phyloP scores from a whole-genome alignment of 2,797 vertebrate species.

The Ctenochaetus hawaiiensis region DNA sequence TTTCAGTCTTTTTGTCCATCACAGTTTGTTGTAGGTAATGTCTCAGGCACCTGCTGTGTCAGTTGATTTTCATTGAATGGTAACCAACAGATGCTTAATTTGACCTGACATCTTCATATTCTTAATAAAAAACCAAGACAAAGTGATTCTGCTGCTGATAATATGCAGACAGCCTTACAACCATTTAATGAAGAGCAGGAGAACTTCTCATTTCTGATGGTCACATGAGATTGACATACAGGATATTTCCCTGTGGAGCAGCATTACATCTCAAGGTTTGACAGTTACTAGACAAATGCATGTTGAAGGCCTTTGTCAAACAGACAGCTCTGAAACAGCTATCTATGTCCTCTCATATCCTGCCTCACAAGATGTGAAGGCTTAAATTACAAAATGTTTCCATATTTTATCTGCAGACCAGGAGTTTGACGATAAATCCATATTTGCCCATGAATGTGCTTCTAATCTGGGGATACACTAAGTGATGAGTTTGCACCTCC shows the following conservation, averaged over 20 bases:
- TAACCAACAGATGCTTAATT: no score
- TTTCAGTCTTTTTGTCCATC: no score
- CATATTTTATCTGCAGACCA: slow-evolving; percentile 27
- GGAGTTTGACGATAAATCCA: slow-evolving; percentile 6
- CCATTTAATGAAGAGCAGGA: neutral
- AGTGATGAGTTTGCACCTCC: slow-evolving; percentile 12
- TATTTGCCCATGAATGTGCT: slow-evolving; percentile 26
- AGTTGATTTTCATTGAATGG: no score
- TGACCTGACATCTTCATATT: neutral
- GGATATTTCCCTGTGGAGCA: neutral
- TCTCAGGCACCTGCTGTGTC: no score
- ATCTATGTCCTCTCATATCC: neutral
- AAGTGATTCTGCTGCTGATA: neutral
- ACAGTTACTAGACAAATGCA: slow-evolving; percentile 16
- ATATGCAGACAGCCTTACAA: neutral
- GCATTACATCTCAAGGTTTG: neutral
- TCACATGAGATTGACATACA: neutral
- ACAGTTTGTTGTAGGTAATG: no score
- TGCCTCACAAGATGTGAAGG: neutral
- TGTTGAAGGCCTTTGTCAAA: neutral
- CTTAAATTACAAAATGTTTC: slow-evolving; percentile 10
- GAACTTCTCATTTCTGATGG: neutral
- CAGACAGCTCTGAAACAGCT: neutral
- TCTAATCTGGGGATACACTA: slow-evolving; percentile 40
- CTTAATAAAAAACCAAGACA: neutral